phyloP scores from a whole-genome alignment of 2,797 vertebrate species.

The Loriculus beryllinus region DNA sequence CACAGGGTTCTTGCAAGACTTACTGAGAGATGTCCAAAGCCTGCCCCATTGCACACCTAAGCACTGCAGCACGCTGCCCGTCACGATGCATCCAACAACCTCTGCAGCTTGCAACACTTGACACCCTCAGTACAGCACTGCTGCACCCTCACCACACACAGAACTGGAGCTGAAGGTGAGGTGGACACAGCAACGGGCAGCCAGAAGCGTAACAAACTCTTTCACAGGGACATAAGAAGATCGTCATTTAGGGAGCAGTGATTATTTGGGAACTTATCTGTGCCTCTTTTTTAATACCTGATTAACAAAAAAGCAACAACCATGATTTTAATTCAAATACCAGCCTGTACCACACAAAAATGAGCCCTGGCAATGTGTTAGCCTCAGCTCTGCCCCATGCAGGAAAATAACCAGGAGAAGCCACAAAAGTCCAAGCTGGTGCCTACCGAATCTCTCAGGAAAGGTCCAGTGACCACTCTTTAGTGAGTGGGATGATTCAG shows the following conservation, averaged over 20 bases:
- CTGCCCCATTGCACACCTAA: accelerated
- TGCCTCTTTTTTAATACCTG: not conserved
- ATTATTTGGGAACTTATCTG: not conserved
- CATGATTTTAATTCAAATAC: not conserved
- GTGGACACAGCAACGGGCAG: not conserved
- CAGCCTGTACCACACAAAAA: not conserved
- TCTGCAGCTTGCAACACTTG: not conserved
- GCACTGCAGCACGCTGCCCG: not conserved
- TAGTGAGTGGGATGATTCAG: accelerated
- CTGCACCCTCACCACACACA: not conserved
- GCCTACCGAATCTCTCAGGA: not conserved
- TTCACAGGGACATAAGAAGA: not conserved
- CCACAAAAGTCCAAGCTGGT: not conserved
- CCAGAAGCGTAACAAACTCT: not conserved
- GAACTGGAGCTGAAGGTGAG: not conserved
- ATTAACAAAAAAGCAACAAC: not conserved
- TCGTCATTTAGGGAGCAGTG: not conserved
- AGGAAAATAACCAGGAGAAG: not conserved
- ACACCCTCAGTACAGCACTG: accelerated
- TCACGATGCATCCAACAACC: accelerated
- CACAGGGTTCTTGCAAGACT: not conserved
- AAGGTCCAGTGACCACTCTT: not conserved
- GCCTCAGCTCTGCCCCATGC: not conserved
- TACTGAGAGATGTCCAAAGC: accelerated
- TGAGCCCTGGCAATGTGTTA: not conserved